These are phyloP conservation scores for Papilio polytes DNA, from an alignment of 1,140 invertebrate genomes.

Conservation along the genomic window DNA sequence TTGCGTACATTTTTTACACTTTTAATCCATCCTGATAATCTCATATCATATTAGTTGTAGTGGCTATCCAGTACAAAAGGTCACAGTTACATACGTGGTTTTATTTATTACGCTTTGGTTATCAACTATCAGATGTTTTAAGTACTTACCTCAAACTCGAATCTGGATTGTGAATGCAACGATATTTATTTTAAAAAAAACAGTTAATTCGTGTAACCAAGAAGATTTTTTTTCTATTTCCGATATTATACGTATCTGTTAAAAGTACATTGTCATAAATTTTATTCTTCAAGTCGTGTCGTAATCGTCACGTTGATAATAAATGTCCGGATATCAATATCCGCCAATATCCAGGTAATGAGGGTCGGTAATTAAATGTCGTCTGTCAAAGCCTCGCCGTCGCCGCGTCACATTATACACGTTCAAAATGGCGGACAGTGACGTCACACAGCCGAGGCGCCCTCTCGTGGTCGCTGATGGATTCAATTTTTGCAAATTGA, in stretches of 20 bases:
- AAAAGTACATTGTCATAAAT: background rate
- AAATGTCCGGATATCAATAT: conserved; percentile 69
- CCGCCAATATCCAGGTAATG: conserved; percentile 78
- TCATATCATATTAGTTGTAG: background rate
- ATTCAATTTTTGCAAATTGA: conserved; percentile 51
- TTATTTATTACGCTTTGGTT: background rate
- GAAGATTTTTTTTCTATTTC: background rate
- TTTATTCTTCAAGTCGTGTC: conserved; percentile 46
- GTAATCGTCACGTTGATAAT: conserved; percentile 50
- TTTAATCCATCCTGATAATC: background rate
- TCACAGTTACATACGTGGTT: background rate
- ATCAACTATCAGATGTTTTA: background rate
- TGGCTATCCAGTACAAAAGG: background rate
- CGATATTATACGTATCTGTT: background rate
- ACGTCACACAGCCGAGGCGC: conserved; percentile 52
- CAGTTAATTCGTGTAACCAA: background rate
- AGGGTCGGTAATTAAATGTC: conserved; percentile 81
- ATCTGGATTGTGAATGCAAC: too few species aligned
- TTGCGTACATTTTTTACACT: background rate
- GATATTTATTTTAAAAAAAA: background rate
- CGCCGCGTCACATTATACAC: conserved; percentile 74
- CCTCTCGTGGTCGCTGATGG: conserved; percentile 48
- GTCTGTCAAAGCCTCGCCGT: conserved; percentile 69
- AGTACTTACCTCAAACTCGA: background rate
- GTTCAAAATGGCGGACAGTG: conserved; percentile 62